phyloP scores from a whole-genome alignment of 2,113 vertebrate species.

The Phyllostomus discolor region DNA sequence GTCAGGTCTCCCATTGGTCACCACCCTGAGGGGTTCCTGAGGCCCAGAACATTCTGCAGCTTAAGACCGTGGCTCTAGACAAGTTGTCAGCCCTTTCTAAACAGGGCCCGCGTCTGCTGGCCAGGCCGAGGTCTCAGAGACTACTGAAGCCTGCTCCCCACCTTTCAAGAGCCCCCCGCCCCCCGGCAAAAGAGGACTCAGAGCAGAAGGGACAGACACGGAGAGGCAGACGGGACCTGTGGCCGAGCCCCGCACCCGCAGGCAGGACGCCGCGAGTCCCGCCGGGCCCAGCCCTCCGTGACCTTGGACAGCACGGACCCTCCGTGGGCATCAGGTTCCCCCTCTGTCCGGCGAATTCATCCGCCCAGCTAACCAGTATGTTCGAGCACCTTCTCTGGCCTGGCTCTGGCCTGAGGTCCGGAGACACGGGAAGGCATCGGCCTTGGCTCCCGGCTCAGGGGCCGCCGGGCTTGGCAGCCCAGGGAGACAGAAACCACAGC shows the following conservation, averaged over 20 bases:
- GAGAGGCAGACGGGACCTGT: no score
- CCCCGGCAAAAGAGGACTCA: not conserved
- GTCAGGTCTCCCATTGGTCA: not conserved
- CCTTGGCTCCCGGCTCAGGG: conserved; percentile 19
- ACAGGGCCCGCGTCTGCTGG: not conserved
- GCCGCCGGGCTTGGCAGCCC: conserved; percentile 34
- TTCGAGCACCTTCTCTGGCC: conserved; percentile 1
- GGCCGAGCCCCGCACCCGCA: not conserved
- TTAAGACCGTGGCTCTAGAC: not conserved
- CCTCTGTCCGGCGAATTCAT: not conserved
- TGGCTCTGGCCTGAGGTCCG: not conserved
- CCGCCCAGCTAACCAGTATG: not conserved
- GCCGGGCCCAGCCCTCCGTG: not conserved
- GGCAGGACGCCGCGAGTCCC: not conserved
- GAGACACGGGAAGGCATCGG: conserved; percentile 10
- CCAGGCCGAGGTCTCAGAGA: not conserved
- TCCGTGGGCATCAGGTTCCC: not conserved
- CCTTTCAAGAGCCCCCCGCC: not conserved
- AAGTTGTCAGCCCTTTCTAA: not conserved
- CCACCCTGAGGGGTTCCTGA: not conserved
- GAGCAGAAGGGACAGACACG: not conserved
- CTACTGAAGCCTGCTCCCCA: not conserved
- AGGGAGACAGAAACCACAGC: conserved; percentile 14
- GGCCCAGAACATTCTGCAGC: not conserved
- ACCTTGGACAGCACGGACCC: conserved; percentile 46